Base-by-base conservation (phyloP, 2,797 vertebrate genomes). In the Notolepis coatsorum region DNA sequence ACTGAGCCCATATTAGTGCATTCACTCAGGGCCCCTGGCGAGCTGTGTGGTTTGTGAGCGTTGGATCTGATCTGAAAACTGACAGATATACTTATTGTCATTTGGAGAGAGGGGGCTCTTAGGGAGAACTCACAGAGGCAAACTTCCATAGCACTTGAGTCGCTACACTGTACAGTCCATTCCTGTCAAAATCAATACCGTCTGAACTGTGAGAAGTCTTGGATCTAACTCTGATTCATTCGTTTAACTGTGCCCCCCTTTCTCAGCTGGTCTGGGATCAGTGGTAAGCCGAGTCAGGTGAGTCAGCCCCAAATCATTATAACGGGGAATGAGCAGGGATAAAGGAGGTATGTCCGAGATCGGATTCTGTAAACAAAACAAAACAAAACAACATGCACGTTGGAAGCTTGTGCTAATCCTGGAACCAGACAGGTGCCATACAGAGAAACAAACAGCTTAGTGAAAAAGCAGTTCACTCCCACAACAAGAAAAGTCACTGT, bases 371-470 rank as follows among this genome's bases (percentile, higher is more conserved):
- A 55, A 61, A 57, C 38, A 60, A 42, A 61, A 18, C 30, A 5
- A 42, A 46, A 27, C 27, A 49, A 55, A 42, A 18, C 25, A 18
- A 3, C 10, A 31, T 2, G 2, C 65, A 35, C 21, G 42, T 65
- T 43, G 27, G 33, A 18, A 23, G 62, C 18, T 7, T 46, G 61
- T 61, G 56, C 37, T 67, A 51, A 77, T 68, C 39, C 57, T 37
- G 45, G 55, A 69, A 38, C 55, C 53, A 73, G 63, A 77, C 58
- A 67, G 42, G 45, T 18, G 38, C 33, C 48, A 28, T 1, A 48
- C 25, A 4, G 30, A 48, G 20, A 18, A 18, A 31, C 27, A 52
- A 18, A 38, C 30, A 30, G 52, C 23, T 30, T 24, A n/a, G 47
- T 18, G 35, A 47, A 7, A 47, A 55, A 37, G 20, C 1, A 0